Conservation (phyloP, 1,140 invertebrate genomes). For the Pollicipes pollicipes region DNA sequence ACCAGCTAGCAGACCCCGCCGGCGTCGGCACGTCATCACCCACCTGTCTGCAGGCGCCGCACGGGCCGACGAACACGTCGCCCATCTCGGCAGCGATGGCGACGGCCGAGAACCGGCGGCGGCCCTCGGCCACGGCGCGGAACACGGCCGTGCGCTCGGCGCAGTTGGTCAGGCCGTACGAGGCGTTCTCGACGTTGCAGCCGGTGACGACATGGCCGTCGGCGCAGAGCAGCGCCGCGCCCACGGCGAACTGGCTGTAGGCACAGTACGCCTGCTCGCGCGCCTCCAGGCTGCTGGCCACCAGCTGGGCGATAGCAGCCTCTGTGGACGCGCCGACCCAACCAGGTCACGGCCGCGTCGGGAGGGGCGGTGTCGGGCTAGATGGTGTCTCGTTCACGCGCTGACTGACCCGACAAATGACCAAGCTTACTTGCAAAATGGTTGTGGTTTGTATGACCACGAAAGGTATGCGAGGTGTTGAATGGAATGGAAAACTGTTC, state of each 20-base stretch:
- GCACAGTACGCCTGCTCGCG: slow-evolving; percentile 59
- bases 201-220: slow-evolving; percentile 43
- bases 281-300: slow-evolving; percentile 40
- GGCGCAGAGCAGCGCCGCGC: slow-evolving; percentile 56
- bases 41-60: slow-evolving; percentile 75
- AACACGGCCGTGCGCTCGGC: slow-evolving; percentile 74
- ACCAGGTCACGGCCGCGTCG: background rate
- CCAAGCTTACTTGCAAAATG: no score
- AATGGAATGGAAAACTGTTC: no score
- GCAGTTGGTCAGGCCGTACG: slow-evolving; percentile 61
- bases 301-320: slow-evolving; percentile 38
- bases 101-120: slow-evolving; percentile 49
- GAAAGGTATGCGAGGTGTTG: no score
- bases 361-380: no score
- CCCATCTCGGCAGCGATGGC: slow-evolving; percentile 50
- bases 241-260: slow-evolving; percentile 85
- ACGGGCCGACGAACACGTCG: slow-evolving; percentile 54
- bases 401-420: no score
- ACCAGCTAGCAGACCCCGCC: slow-evolving; percentile 18
- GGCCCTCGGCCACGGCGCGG: slow-evolving; percentile 73
- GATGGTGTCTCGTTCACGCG: no score
- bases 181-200: slow-evolving; percentile 85
- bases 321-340: slow-evolving; percentile 29
- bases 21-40: slow-evolving; percentile 22
- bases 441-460: no score